These are phyloP conservation scores for Bryconaethiops microstoma DNA, from an alignment of 2,797 vertebrate species.

Conservation along the genomic window DNA sequence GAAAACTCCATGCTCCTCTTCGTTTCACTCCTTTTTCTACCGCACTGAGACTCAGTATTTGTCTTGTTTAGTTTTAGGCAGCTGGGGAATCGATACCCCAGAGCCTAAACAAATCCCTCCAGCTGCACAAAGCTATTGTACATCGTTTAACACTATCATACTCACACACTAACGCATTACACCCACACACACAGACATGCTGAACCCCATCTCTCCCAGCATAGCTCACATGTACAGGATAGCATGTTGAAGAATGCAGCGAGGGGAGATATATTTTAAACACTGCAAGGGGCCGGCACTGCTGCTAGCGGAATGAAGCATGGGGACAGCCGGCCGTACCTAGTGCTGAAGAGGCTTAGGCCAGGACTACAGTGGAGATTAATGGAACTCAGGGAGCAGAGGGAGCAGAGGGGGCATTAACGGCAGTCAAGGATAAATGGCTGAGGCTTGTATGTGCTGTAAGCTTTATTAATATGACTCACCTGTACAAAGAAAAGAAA, in stretches of 20 bases:
- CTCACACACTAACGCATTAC: constrained; percentile 15
- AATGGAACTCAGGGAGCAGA: constrained; percentile 43
- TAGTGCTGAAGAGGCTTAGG: constrained; percentile 15
- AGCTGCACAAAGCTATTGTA: constrained; percentile 23
- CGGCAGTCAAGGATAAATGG: constrained; percentile 56
- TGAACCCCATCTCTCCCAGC: constrained; percentile 31
- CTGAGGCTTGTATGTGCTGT: constrained; percentile 48
- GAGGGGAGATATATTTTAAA: constrained; percentile 47
- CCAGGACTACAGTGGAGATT: constrained; percentile 48
- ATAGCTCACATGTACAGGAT: constrained; percentile 36
- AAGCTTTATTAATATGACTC: constrained; percentile 59
- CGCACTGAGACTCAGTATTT: constrained; percentile 35
- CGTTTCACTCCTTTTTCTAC: not conserved
- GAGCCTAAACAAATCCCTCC: constrained; percentile 51
- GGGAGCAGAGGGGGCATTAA: constrained; percentile 52
- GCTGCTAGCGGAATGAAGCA: constrained; percentile 54
- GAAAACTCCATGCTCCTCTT: constrained; percentile 1
- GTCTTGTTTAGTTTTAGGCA: constrained; percentile 51
- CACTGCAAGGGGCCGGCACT: constrained; percentile 30
- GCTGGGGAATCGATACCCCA: constrained; percentile 44
- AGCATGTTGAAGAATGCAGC: constrained; percentile 41
- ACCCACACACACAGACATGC: constrained; percentile 7
- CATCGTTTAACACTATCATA: constrained; percentile 50
- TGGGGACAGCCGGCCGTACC: constrained; percentile 32
- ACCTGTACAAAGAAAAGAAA: constrained; percentile 47